Evolutionary conservation across 2,113 vertebrate genomes (phyloP).

Genomic region (Dicerorhinus sumatrensis): DNA sequence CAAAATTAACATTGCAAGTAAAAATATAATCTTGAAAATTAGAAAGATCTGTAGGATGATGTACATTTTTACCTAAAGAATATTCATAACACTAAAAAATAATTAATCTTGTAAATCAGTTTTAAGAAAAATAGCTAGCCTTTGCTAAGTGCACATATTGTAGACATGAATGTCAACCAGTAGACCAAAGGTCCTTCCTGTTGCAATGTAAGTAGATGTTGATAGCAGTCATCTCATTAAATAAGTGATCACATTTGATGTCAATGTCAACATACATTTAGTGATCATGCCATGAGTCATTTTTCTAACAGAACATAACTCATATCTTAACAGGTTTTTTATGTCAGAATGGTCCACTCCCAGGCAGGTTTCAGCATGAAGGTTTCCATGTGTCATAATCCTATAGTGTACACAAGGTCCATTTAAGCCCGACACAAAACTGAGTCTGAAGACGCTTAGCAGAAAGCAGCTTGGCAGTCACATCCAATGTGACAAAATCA

Average conservation of each 20-base stretch:
- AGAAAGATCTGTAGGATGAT: background rate
- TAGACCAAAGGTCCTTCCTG: background rate
- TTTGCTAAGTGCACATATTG: background rate
- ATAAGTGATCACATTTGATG: background rate
- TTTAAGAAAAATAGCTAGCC: background rate
- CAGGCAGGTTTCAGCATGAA: background rate
- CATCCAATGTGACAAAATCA: background rate
- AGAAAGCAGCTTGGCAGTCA: background rate
- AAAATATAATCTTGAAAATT: background rate
- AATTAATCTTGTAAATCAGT: background rate
- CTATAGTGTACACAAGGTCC: background rate
- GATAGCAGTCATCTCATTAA: background rate
- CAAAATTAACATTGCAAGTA: background rate
- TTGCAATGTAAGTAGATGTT: too few species aligned
- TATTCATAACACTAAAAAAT: background rate
- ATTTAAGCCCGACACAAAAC: background rate
- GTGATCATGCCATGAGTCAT: background rate
- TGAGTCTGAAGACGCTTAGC: background rate
- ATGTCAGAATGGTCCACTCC: background rate
- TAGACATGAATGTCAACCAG: background rate
- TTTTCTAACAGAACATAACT: background rate
- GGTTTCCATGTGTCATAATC: background rate
- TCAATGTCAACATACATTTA: background rate
- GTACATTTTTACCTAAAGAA: background rate
- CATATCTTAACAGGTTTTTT: too few species aligned